Evolutionary conservation across 2,797 vertebrate genomes (phyloP), one percentile per base, ranked within the genome.

Genomic region (Falco concolor): DNA sequence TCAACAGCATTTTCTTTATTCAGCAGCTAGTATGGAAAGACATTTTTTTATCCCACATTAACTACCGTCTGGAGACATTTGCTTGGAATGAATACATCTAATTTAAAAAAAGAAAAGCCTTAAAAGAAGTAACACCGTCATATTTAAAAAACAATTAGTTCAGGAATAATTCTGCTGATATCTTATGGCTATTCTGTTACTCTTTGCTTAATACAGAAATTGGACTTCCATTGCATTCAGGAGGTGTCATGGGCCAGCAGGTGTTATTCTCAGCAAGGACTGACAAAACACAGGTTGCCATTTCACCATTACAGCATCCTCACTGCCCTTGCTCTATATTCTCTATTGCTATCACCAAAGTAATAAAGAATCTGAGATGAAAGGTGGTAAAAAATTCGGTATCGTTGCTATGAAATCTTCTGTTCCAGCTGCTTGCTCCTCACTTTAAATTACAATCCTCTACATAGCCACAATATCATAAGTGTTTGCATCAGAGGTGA

Each of bases 371-470:
- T 78, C 72, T 9, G 42, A 93, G 57, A 57, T 49, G 81, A 91
- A 89, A 89, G 61, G 61, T 19, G 38, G 49, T 36, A 84, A 89
- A 85, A 89, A 72, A 81, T 23, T 75, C 63, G 61, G 47, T 56
- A 65, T 28, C 59, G 15, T 44, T 49, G 65, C 49, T 54, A 32
- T 36, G 76, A 84, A 73, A 84, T 54, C 69, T 40, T 75, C 57
- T 73, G 45, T 86, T 92, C 47, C 89, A 73, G 54, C 61, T 86
- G 87, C 76, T 88, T 91, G 54, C 65, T 93, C 40, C 74, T 94
- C 73, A 22, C 59, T 86, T 91, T 59, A 69, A 90, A 86, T 88
- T 49, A 63, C 23, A 84, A 38, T 63, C 63, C 45, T 82, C 69
- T 59, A 23, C 57, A 49, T 6, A 80, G 57, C 54, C 79, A 86